Percentiles rank a stretch among this genome's conserved stretches.
phyloP scores from a whole-genome alignment of 2,888 invertebrate species.

The Drosophila maculinotata region DNA sequence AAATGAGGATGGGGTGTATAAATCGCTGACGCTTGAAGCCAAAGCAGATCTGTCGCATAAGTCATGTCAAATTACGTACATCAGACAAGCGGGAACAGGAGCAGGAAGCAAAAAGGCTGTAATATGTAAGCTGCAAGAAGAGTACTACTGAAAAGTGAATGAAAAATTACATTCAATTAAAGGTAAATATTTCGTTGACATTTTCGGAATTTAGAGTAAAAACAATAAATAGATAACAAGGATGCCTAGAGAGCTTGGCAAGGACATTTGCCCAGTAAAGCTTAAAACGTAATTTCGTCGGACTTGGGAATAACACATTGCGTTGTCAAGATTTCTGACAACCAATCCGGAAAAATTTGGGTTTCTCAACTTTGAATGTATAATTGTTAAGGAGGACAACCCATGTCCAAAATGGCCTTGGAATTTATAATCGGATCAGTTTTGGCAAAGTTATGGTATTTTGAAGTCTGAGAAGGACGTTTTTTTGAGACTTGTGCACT shows the following conservation, averaged over 20 bases:
- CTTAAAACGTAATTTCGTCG: no score
- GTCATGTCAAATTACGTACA: constrained; percentile 76
- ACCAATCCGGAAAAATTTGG: no score
- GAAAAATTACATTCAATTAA: constrained; percentile 77
- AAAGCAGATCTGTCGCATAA: constrained; percentile 81
- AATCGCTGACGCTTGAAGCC: constrained; percentile 78
- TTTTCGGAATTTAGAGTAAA: constrained; percentile 13
- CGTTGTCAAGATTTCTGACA: no score
- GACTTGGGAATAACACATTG: no score
- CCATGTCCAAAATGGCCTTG: no score
- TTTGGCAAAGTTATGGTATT: no score
- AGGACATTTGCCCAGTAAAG: no score
- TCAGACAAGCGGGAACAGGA: constrained; percentile 23
- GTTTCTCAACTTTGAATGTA: no score
- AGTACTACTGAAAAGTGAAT: constrained; percentile 42
- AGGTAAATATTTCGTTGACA: constrained; percentile 49
- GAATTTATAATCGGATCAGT: no score
- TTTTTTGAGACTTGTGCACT: no score
- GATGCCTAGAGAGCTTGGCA: background rate
- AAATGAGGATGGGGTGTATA: constrained; percentile 48
- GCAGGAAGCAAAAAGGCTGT: background rate
- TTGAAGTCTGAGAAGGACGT: no score
- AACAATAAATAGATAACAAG: constrained; percentile 24
- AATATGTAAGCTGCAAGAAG: constrained; percentile 12
- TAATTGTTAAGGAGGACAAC: no score